These are phyloP conservation scores for Ornithorhynchus anatinus DNA, from an alignment of 2,113 vertebrate species.

Conservation along the genomic window DNA sequence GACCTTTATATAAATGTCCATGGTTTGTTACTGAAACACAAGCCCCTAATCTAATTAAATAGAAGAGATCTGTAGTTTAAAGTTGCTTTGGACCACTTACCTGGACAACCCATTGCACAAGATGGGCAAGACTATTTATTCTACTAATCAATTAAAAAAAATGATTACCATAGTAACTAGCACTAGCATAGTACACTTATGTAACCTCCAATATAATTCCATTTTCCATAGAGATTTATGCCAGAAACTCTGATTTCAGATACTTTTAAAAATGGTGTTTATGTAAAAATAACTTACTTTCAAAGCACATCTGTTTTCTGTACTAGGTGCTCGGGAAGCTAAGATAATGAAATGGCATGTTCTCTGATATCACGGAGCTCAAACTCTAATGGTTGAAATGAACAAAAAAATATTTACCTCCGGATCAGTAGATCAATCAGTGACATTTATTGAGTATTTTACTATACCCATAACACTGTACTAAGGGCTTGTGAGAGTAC, in stretches of 20 bases:
- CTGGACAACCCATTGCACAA: conserved; percentile 27
- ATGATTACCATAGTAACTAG: conserved; percentile 54
- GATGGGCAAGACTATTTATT: conserved; percentile 56
- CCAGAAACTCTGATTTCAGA: conserved; percentile 7
- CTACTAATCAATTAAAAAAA: conserved; percentile 56
- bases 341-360: too few species aligned
- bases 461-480: too few species aligned
- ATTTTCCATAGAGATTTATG: conserved; percentile 28
- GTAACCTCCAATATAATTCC: conserved; percentile 32
- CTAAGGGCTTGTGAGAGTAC: too few species aligned
- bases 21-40: not conserved
- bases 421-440: too few species aligned
- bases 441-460: too few species aligned
- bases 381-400: too few species aligned
- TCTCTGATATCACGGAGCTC: too few species aligned
- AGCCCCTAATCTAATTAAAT: not conserved
- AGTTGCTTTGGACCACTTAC: conserved; percentile 28
- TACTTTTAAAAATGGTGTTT: conserved; percentile 2
- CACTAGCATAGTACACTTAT: conserved; percentile 13
- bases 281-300: conserved; percentile 14
- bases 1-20: not conserved
- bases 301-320: conserved; percentile 15
- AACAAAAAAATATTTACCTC: too few species aligned
- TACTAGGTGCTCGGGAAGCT: too few species aligned
- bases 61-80: conserved; percentile 25